These are phyloP conservation scores for Bombus confusus DNA, from an alignment of 1,140 invertebrate genomes.

Conservation along the genomic window DNA sequence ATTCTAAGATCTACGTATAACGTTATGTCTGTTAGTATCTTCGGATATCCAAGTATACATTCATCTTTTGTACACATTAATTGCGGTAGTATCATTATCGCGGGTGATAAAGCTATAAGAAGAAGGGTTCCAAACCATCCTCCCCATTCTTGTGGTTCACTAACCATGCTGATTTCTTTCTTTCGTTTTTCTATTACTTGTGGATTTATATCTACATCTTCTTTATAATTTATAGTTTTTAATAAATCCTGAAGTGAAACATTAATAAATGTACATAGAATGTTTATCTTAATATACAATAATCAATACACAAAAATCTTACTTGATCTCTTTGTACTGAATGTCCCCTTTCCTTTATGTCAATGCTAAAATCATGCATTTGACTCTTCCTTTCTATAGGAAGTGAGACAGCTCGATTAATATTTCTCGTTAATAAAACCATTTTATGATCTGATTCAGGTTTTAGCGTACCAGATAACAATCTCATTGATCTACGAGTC, in stretches of 20 bases:
- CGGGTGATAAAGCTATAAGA: constrained; percentile 68
- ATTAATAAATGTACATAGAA: constrained; percentile 4
- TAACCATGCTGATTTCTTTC: constrained; percentile 71
- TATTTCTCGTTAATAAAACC: constrained; percentile 60
- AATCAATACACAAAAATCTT: constrained; percentile 6
- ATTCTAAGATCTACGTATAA: constrained; percentile 70
- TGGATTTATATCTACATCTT: constrained; percentile 60
- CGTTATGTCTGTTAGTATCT: constrained; percentile 67
- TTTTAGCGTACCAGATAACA: constrained; percentile 66
- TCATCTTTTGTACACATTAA: constrained; percentile 71
- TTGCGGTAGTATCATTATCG: constrained; percentile 71
- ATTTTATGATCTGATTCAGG: constrained; percentile 68
- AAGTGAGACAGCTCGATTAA: constrained; percentile 77
- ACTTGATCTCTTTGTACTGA: constrained; percentile 75
- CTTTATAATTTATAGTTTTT: constrained; percentile 62
- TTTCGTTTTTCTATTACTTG: constrained; percentile 66
- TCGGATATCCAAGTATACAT: constrained; percentile 65
- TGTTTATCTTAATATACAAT: neutral
- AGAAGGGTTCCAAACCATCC: constrained; percentile 75
- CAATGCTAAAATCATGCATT: constrained; percentile 62
- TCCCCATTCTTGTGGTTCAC: constrained; percentile 78
- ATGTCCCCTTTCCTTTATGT: constrained; percentile 74
- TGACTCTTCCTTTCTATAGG: constrained; percentile 74
- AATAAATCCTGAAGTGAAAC: constrained; percentile 66
- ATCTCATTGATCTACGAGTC: constrained; percentile 73